These are phyloP conservation scores for Lasioglossum baleicum DNA, from an alignment of 1,140 invertebrate genomes.

Conservation along the genomic window DNA sequence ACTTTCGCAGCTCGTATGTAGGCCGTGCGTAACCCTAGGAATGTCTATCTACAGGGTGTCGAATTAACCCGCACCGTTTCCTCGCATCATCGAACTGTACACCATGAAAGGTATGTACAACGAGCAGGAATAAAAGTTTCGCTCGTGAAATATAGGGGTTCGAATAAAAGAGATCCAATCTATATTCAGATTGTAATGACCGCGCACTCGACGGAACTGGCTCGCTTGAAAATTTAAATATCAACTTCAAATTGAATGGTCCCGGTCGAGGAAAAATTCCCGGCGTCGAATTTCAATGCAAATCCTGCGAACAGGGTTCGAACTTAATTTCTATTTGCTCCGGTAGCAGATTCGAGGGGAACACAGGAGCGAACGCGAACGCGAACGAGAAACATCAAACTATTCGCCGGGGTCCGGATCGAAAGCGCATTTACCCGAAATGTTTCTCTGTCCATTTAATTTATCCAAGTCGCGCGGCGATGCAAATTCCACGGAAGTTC, in stretches of 20 bases:
- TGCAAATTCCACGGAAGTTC: constrained; percentile 22
- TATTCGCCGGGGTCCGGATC: background rate
- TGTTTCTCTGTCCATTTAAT: constrained; percentile 21
- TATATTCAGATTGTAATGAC: constrained; percentile 1
- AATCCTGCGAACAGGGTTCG: background rate
- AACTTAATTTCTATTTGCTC: background rate
- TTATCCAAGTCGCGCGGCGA: background rate
- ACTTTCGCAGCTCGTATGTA: too few species aligned
- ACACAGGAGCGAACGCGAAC: too few species aligned
- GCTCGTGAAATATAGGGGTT: too few species aligned
- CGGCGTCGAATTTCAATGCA: background rate
- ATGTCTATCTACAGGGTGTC: too few species aligned
- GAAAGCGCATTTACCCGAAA: background rate
- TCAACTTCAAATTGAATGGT: background rate
- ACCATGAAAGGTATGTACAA: too few species aligned
- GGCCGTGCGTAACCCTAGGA: too few species aligned
- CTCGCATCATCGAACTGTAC: too few species aligned
- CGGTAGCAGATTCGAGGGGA: too few species aligned
- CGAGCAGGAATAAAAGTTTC: too few species aligned
- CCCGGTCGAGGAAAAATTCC: background rate
- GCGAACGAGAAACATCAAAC: background rate
- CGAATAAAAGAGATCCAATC: too few species aligned
- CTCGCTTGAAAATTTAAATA: background rate
- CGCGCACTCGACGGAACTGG: background rate
- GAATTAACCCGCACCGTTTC: too few species aligned